Base-by-base conservation (phyloP, 2,797 vertebrate genomes). In the Podarcis siculus region DNA sequence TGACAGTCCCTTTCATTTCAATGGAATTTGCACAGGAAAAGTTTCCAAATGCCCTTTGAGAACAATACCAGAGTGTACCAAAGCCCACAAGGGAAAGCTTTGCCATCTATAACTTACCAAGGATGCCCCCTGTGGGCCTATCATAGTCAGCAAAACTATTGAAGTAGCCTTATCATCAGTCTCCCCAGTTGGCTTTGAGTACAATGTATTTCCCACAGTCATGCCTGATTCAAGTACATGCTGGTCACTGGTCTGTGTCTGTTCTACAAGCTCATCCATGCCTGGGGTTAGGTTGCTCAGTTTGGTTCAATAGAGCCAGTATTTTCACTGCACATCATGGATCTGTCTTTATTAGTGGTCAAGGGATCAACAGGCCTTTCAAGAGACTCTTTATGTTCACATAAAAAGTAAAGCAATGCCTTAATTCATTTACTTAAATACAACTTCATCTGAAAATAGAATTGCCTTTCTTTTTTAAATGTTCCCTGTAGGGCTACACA, bases 261-360 rank as follows among this genome's bases (percentile, higher is more conserved):
- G 25, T 86, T 87, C 61, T 55, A 86, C 84, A 86, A 89, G 85
- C 64, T 86, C 71, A 87, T 79, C 81, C 76, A 39, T 87, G 76
- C 82, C 78, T 81, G 64, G 64, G 82, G 80, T 90, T 81, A 85
- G 69, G n/a, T 67, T 49, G 78, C 45, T 82, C 83, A 81, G 71
- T 81, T 77, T 85, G 45, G 49, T 85, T 90, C 86, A 90, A 85
- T 78, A 78, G 78, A 85, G 69, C 23, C 64, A 81, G 71, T 81
- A 85, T 84, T 90, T 87, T 69, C 77, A 76, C 27, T 87, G 78
- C 61, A 58, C 58, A 80, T 75, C 82, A 80, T 42, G 82, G 58
- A 77, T 83, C 64, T 85, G 58, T 55, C 86, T 90, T 85, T 90
- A 85, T 90, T 90, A 85, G 78, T 85, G 86, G 61, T 80, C 89